phyloP scores from a whole-genome alignment of 2,888 invertebrate genomes.

The Scelioninae gen. 2 region DNA sequence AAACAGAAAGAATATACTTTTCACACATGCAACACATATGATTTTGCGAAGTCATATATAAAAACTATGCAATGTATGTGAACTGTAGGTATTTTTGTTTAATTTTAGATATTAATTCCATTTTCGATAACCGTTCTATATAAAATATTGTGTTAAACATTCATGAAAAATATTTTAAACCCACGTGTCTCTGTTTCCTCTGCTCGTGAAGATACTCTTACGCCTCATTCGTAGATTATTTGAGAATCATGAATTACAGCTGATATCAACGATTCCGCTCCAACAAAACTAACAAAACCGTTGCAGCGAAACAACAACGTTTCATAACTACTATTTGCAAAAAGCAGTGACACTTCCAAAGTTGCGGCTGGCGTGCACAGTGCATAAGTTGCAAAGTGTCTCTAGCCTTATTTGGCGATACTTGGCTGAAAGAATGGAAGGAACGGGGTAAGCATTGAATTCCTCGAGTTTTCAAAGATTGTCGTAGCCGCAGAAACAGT shows the following conservation, averaged over 20 bases:
- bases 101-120: too few relatives aligned
- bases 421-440: constrained; percentile 56
- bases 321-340: constrained; percentile 46
- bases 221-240: constrained; percentile 6
- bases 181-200: not conserved
- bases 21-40: too few relatives aligned
- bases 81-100: too few relatives aligned
- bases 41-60: too few relatives aligned
- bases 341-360: constrained; percentile 50
- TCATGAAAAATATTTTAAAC: too few relatives aligned
- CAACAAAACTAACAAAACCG: constrained; percentile 22
- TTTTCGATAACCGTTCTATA: too few relatives aligned
- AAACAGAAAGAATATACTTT: too few relatives aligned
- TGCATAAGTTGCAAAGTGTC: constrained; percentile 59
- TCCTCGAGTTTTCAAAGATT: constrained; percentile 58
- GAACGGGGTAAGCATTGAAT: constrained; percentile 57
- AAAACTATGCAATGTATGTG: too few relatives aligned
- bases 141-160: too few relatives aligned
- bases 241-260: constrained; percentile 1
- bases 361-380: constrained; percentile 44
- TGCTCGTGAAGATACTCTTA: not conserved
- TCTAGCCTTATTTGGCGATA: constrained; percentile 63
- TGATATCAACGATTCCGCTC: constrained; percentile 15
- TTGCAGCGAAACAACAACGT: constrained; percentile 13
- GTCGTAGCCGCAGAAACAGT: constrained; percentile 56